Evolutionary conservation across 2,113 vertebrate genomes (phyloP).

Genomic region (Gorsachius goisagi): DNA sequence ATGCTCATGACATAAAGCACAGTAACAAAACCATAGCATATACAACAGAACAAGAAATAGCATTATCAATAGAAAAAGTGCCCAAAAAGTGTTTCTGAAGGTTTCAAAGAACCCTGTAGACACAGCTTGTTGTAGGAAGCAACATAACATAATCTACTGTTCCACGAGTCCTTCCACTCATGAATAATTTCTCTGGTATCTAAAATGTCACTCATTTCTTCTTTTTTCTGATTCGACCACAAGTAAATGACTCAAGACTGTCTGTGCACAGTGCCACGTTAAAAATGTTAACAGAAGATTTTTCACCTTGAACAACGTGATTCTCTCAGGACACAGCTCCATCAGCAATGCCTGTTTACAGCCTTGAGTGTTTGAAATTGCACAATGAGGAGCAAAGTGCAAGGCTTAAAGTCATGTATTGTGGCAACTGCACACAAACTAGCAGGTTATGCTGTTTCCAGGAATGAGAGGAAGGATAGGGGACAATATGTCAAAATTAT

Average conservation of each 20-base stretch:
- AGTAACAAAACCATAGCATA: not conserved
- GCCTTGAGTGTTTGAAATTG: not conserved
- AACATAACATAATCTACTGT: not conserved
- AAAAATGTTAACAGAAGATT: not conserved
- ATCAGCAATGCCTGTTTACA: not conserved
- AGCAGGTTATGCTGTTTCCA: not conserved
- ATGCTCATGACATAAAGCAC: not conserved
- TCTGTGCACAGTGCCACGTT: not conserved
- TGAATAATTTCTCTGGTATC: not conserved
- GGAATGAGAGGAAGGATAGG: not conserved
- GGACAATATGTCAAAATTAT: not conserved
- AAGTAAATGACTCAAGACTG: not conserved
- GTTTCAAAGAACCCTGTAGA: not conserved
- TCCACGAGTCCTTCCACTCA: not conserved
- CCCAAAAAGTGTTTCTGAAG: not conserved
- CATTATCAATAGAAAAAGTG: not conserved
- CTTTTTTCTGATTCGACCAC: not conserved
- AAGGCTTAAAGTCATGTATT: not conserved
- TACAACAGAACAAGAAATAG: not conserved
- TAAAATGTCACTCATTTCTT: not conserved
- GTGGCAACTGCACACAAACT: not conserved
- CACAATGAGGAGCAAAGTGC: not conserved
- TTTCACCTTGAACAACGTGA: not conserved
- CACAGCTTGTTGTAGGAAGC: not conserved
- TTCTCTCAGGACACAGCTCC: not conserved